These are phyloP conservation scores for Mobula birostris DNA, from an alignment of 2,113 vertebrate genomes.

Conservation along the genomic window DNA sequence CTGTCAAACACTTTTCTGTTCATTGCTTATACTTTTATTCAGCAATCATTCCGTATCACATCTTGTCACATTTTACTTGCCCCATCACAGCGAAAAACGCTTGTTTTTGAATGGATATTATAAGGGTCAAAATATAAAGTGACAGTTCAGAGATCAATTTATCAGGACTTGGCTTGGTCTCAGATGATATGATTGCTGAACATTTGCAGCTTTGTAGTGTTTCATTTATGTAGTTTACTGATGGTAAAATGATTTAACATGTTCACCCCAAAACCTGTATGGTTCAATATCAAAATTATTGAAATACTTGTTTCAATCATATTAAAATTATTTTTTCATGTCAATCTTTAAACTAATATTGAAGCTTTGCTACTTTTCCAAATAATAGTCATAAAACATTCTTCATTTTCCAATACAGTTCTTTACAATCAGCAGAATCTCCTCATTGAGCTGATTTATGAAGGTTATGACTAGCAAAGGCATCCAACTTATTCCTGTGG, in stretches of 20 bases:
- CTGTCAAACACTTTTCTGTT: neutral
- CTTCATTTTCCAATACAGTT: neutral
- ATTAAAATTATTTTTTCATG: slow-evolving; percentile 10
- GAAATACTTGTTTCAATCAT: neutral
- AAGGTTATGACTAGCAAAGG: neutral
- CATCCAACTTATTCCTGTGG: neutral
- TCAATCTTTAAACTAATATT: slow-evolving; percentile 10
- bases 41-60: neutral
- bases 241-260: neutral
- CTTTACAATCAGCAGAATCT: slow-evolving; percentile 2
- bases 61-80: neutral
- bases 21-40: no score
- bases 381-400: neutral
- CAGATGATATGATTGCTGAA: neutral
- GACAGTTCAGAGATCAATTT: neutral
- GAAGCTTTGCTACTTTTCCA: neutral
- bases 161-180: neutral
- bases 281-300: slow-evolving; percentile 1
- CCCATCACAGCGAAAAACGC: neutral
- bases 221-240: neutral
- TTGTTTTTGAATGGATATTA: neutral
- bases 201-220: neutral
- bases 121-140: neutral
- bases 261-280: neutral
- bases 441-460: slow-evolving; percentile 4